A percentile compares a stretch with the other conserved stretches of the same genome.
These are phyloP conservation scores for Genyomyrus donnyi DNA, from an alignment of 2,113 vertebrate species.

Conservation along the genomic window DNA sequence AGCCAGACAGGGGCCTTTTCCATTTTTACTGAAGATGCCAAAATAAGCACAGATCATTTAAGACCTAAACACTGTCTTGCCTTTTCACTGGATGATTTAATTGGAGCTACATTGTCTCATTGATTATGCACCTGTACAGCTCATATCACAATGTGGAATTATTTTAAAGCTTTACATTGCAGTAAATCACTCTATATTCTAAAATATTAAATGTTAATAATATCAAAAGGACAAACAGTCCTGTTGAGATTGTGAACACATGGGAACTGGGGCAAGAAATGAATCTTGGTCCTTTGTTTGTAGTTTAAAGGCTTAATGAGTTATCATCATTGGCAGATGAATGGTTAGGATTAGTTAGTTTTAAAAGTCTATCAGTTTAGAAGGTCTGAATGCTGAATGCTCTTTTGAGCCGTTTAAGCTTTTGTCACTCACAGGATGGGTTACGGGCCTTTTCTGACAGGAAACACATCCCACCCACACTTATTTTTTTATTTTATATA, in stretches of 20 bases:
- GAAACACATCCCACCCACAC: background rate
- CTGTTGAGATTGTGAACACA: background rate
- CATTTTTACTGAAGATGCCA: background rate
- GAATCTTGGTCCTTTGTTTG: background rate
- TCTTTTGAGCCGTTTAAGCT: background rate
- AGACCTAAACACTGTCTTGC: background rate
- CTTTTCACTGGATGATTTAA: background rate
- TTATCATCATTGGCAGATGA: background rate
- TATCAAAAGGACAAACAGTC: background rate
- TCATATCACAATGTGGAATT: background rate
- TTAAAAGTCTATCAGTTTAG: background rate
- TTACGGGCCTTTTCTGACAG: background rate
- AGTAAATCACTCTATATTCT: background rate
- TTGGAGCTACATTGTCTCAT: background rate
- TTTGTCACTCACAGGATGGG: background rate
- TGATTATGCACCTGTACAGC: background rate
- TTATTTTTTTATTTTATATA: background rate
- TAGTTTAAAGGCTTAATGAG: background rate
- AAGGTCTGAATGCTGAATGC: background rate
- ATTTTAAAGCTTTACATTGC: background rate
- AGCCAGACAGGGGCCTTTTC: background rate
- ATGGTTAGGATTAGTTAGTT: background rate
- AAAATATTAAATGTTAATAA: background rate
- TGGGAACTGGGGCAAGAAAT: background rate
- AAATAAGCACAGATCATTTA: background rate